phyloP scores from a whole-genome alignment of 2,797 vertebrate genomes.

The Neosalanx taihuensis region DNA sequence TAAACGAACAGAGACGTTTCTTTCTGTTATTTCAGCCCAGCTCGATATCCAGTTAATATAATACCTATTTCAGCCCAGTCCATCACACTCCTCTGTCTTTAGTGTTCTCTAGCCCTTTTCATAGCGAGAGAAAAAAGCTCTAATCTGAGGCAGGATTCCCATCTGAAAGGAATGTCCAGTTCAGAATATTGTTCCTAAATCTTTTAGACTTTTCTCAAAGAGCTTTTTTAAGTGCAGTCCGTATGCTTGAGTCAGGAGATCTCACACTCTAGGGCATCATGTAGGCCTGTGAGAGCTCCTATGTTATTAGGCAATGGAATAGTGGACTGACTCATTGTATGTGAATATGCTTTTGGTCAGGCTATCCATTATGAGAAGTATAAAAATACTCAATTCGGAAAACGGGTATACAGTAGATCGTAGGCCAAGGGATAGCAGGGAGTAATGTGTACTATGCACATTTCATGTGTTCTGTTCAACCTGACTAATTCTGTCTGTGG shows the following conservation, averaged over 20 bases:
- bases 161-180: slow-evolving; percentile 23
- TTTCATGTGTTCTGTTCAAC: slow-evolving; percentile 35
- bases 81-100: background rate
- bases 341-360: too few relatives aligned
- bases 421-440: slow-evolving; percentile 2
- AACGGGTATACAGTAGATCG: background rate
- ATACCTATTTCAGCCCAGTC: background rate
- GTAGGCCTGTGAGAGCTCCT: too few relatives aligned
- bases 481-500: slow-evolving; percentile 17
- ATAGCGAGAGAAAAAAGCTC: slow-evolving; percentile 20
- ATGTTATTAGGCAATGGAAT: too few relatives aligned
- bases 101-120: slow-evolving; percentile 1
- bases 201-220: slow-evolving; percentile 18
- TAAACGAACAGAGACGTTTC: too few relatives aligned
- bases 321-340: too few relatives aligned
- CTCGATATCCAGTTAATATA: background rate
- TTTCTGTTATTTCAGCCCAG: too few relatives aligned
- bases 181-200: slow-evolving; percentile 21
- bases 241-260: background rate
- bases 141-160: slow-evolving; percentile 19
- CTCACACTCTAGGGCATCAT: background rate
- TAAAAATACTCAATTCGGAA: background rate
- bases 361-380: slow-evolving; percentile 1
- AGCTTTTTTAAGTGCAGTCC: slow-evolving; percentile 1
- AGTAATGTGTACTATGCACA: slow-evolving; percentile 26